Conservation (phyloP, 2,888 invertebrate species). For the Pyrochroa serraticornis region DNA sequence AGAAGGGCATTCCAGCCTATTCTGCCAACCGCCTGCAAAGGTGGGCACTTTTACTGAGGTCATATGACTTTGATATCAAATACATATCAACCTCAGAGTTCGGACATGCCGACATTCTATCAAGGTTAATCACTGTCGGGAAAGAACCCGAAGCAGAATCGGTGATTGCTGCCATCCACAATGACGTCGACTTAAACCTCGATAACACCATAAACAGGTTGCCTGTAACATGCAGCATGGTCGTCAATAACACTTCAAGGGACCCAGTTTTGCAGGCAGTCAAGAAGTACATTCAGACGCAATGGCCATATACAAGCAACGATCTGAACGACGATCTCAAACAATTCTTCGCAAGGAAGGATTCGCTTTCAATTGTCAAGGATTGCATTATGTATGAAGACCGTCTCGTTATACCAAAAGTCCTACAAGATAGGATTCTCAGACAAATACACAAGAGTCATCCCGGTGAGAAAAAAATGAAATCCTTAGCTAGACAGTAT, state of each 20-base stretch:
- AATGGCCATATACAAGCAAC: not conserved
- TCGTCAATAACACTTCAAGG: too few relatives aligned
- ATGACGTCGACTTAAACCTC: not conserved
- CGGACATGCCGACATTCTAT: too few relatives aligned
- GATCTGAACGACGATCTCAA: not conserved
- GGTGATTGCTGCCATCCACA: too few relatives aligned
- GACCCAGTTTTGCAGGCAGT: too few relatives aligned
- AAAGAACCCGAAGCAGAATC: too few relatives aligned
- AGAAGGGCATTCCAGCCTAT: conserved; percentile 30
- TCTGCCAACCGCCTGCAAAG: conserved; percentile 35
- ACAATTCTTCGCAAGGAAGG: not conserved
- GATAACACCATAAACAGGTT: not conserved
- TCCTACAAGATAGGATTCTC: not conserved
- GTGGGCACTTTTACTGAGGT: conserved; percentile 33
- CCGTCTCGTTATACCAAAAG: not conserved
- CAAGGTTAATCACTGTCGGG: too few relatives aligned
- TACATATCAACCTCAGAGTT: conserved; percentile 35
- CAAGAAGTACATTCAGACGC: not conserved
- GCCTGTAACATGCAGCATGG: not conserved
- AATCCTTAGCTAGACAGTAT: too few relatives aligned
- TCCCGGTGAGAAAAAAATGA: too few relatives aligned
- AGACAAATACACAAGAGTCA: too few relatives aligned
- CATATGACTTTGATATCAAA: conserved; percentile 37
- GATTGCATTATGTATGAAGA: not conserved
- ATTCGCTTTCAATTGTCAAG: not conserved